These are phyloP conservation scores for Takifugu bimaculatus DNA, from an alignment of 2,113 vertebrate genomes.

Conservation along the genomic window DNA sequence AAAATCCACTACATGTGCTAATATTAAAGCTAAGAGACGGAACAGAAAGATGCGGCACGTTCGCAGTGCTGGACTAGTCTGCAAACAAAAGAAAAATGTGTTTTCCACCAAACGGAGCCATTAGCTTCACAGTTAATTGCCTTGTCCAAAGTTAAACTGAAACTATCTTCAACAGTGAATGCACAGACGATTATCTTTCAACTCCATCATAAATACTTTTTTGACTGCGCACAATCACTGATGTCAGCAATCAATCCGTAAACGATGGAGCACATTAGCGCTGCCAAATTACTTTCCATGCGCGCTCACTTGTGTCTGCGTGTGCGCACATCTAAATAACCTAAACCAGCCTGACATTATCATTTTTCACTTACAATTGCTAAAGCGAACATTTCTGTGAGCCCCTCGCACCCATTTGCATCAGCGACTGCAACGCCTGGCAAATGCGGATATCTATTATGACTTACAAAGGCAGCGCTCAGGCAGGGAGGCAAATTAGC, in stretches of 20 bases:
- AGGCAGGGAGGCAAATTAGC: constrained; percentile 5
- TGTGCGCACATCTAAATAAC: neutral
- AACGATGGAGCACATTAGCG: constrained; percentile 39
- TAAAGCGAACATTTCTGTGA: constrained; percentile 35
- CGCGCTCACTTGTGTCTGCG: constrained; percentile 1
- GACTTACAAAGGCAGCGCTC: constrained; percentile 27
- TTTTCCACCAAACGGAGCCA: neutral
- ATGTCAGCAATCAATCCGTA: constrained; percentile 38
- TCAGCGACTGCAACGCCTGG: constrained; percentile 37
- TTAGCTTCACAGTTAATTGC: constrained; percentile 15
- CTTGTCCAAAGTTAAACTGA: constrained; percentile 25
- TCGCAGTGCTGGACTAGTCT: neutral
- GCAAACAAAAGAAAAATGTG: neutral
- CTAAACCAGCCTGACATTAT: constrained; percentile 4
- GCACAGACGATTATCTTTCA: constrained; percentile 4
- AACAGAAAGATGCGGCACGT: too few relatives aligned
- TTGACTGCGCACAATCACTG: constrained; percentile 23
- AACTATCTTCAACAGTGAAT: constrained; percentile 26
- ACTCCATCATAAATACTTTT: constrained; percentile 21
- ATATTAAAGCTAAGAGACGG: too few relatives aligned
- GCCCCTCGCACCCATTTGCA: constrained; percentile 59
- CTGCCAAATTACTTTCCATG: constrained; percentile 25
- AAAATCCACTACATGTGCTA: too few relatives aligned
- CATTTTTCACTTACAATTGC: constrained; percentile 23
- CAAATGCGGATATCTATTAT: constrained; percentile 25